A percentile compares a stretch with the other conserved stretches of the same genome.
Evolutionary conservation across 2,797 vertebrate species (phyloP).

Genomic region (Lepilemur ruficaudatus): DNA sequence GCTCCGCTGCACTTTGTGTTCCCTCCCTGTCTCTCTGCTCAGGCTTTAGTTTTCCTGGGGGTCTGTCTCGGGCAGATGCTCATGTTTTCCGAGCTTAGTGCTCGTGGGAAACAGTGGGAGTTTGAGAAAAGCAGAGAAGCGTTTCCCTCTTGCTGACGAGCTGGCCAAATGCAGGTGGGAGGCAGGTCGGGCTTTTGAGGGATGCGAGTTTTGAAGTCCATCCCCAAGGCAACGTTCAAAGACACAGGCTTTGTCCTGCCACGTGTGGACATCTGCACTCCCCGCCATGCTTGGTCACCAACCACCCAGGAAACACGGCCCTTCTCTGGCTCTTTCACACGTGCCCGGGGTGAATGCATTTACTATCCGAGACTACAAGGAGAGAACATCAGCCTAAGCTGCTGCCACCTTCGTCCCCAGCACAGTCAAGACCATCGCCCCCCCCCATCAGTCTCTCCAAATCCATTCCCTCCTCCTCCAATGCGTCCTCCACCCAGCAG

Average conservation of each 20-base stretch:
- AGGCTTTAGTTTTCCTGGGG: neutral
- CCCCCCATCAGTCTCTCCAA: too few relatives aligned
- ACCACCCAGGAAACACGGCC: fast-evolving
- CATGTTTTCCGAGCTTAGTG: neutral
- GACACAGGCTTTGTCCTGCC: too few relatives aligned
- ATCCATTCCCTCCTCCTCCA: neutral
- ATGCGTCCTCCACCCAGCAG: neutral
- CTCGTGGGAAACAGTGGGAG: neutral
- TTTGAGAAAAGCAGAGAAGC: neutral
- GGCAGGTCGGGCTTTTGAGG: too few relatives aligned
- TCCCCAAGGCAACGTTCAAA: neutral
- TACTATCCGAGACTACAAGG: fast-evolving
- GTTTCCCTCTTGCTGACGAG: neutral
- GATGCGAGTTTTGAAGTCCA: neutral
- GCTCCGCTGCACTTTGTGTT: neutral
- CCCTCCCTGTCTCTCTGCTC: neutral
- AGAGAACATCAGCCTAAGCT: neutral
- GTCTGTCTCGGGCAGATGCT: neutral
- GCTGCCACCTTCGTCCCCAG: neutral
- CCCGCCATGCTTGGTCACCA: fast-evolving
- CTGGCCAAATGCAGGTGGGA: neutral
- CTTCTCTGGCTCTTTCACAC: neutral
- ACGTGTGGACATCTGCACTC: fast-evolving
- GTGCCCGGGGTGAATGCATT: fast-evolving
- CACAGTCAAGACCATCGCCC: too few relatives aligned